phyloP scores from a whole-genome alignment of 2,888 invertebrate genomes.

The Balanococcus diminutus region DNA sequence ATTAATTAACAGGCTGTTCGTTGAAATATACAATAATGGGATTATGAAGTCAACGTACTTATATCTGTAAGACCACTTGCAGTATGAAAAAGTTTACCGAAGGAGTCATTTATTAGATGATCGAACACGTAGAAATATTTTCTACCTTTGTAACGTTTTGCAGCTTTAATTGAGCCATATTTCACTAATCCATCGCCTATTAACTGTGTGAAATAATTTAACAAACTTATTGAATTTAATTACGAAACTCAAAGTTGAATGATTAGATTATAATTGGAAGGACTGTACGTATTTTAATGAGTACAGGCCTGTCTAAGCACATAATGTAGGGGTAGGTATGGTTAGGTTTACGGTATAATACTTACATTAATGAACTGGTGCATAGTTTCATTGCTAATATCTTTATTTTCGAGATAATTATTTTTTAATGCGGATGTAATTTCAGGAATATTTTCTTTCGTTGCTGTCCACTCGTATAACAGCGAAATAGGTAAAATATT shows the following conservation, averaged over 20 bases:
- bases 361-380: conserved; percentile 10
- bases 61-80: not conserved
- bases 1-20: not conserved
- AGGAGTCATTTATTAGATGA: conserved; percentile 30
- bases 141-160: not conserved
- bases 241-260: too few species aligned
- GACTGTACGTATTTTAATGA: too few species aligned
- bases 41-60: not conserved
- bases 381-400: not conserved
- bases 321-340: too few species aligned
- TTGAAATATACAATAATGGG: not conserved
- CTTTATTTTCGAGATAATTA: conserved; percentile 6
- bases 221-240: too few species aligned
- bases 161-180: conserved; percentile 33
- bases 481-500: not conserved
- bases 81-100: conserved; percentile 5
- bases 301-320: too few species aligned
- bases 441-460: not conserved
- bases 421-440: conserved; percentile 29
- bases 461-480: not conserved
- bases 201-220: not conserved
- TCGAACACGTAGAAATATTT: conserved; percentile 43
- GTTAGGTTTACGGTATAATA: too few species aligned
- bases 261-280: too few species aligned
- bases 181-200: not conserved